Evolutionary conservation across 2,113 vertebrate species (phyloP), one percentile per base, ranked within the genome.

Genomic region (Taurulus bubalis): DNA sequence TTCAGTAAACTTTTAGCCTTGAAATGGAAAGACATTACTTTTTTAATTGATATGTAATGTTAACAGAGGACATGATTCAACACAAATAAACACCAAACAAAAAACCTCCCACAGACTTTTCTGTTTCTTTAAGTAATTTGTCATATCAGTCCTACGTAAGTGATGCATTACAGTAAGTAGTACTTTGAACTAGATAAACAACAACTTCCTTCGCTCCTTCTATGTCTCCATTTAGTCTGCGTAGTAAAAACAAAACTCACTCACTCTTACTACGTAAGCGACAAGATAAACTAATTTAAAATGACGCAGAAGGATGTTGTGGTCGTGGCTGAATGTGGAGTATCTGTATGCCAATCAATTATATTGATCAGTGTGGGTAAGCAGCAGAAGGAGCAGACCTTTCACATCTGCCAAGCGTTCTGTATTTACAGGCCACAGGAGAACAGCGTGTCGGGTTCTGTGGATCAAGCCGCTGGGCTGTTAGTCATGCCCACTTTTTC

Each of bases 371-470:
- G 65, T 82, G 86, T 82, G 85, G 71, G 40, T 64, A 84, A 75
- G 69, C 80, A 53, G 70, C 73, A 45, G 69, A 2, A 79, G 75
- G 74, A 86, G 77, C 75, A 36, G 84, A 76, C 72, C 69, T 85
- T 15, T 84, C 83, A 84, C 85, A 81, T 92, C 87, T 93, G 92
- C 89, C 87, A 89, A 86, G 77, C 14, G 36, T 79, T 88, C 79
- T 86, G 87, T 92, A 91, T 94, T 94, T 93, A 93, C 87, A 86
- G 86, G 88, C 88, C 86, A 79, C 87, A 53, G 85, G 89, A 90
- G 89, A 86, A 77, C 86, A 68, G 86, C 88, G 70, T 88, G 93
- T 91, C 90, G 81, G 68, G 71, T 79, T 86, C 77, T 82, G 74
- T 87, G 73, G 90, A 85, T 88, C 84, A 75, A 77, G 80, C 82